Conservation (phyloP, 2,797 vertebrate genomes). For the Euphonia xanthogaster region DNA sequence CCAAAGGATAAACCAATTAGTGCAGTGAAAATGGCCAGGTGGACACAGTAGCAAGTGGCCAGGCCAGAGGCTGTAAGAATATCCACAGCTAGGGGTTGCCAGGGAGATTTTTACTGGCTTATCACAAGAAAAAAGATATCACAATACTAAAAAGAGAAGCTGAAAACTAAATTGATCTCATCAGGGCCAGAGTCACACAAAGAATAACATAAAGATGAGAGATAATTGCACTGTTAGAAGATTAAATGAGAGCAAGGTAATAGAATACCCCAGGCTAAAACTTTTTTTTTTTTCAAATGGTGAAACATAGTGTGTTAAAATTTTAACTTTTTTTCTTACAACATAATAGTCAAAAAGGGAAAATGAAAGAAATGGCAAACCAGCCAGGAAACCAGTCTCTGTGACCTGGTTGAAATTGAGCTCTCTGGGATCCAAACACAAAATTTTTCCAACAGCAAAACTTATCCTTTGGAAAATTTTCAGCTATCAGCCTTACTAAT, state of each 20-base stretch:
- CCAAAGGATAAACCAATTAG: constrained; percentile 3
- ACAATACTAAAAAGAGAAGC: constrained; percentile 33
- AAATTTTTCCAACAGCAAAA: neutral
- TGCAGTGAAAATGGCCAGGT: neutral
- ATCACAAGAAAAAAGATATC: constrained; percentile 14
- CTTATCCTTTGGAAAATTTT: neutral
- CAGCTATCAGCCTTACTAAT: neutral
- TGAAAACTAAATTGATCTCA: constrained; percentile 36
- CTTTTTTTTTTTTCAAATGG: neutral
- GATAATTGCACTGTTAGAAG: constrained; percentile 43
- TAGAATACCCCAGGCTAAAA: neutral
- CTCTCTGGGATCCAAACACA: neutral
- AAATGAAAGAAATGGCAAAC: neutral
- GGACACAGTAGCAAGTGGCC: neutral
- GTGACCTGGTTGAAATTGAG: neutral
- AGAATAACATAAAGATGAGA: neutral
- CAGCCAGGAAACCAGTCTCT: neutral
- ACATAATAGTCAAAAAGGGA: neutral
- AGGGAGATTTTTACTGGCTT: constrained; percentile 27
- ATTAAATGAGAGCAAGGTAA: neutral
- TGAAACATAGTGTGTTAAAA: neutral
- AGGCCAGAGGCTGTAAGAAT: constrained; percentile 8
- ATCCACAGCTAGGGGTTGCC: neutral
- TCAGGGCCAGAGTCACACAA: neutral
- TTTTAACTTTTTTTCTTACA: neutral